Percentiles rank a stretch among this genome's conserved stretches.
phyloP scores from a whole-genome alignment of 2,797 vertebrate genomes.

The Phalanger gymnotis region DNA sequence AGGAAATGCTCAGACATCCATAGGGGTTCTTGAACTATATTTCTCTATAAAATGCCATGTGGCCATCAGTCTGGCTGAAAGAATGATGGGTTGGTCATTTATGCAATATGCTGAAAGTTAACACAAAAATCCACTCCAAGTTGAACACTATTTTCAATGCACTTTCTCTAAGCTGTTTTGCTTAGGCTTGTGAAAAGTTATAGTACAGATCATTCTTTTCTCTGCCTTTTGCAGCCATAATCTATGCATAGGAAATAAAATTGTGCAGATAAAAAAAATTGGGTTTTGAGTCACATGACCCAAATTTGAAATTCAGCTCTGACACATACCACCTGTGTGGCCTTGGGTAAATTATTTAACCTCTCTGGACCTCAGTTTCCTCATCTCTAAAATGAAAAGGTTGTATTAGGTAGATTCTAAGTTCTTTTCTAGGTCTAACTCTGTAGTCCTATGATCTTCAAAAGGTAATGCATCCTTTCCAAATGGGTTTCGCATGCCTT shows the following conservation, averaged over 20 bases:
- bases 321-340: background rate
- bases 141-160: background rate
- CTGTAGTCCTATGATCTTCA: background rate
- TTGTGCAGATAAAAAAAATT: background rate
- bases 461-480: background rate
- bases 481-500: background rate
- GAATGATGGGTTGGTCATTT: background rate
- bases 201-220: background rate
- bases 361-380: background rate
- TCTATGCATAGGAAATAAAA: background rate
- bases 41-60: background rate
- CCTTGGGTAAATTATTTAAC: background rate
- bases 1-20: background rate
- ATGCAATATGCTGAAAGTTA: background rate
- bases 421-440: background rate
- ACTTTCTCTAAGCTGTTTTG: background rate
- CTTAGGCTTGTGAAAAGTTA: accelerated
- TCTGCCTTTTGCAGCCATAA: background rate
- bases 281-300: background rate
- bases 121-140: background rate
- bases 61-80: background rate
- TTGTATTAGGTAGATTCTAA: background rate
- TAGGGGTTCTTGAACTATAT: background rate
- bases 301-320: background rate
- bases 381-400: background rate